Evolutionary conservation across 2,888 invertebrate species (phyloP).

Genomic region (Pomacea canaliculata): DNA sequence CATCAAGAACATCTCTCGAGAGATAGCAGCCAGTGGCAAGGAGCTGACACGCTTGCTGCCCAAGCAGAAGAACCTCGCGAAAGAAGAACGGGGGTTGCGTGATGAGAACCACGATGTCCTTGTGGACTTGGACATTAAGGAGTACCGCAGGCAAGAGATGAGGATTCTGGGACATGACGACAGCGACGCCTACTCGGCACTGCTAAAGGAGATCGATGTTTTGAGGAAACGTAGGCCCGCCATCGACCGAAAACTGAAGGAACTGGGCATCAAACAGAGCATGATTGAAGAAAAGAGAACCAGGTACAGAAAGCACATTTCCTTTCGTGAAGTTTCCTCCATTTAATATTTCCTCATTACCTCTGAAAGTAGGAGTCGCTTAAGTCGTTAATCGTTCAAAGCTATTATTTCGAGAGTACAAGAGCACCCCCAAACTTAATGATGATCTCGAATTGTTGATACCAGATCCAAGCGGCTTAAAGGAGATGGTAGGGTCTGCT

Average conservation of each 20-base stretch:
- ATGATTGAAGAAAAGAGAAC: slow-evolving; percentile 14
- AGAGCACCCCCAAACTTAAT: too few relatives aligned
- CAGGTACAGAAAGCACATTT: not conserved
- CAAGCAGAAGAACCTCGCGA: slow-evolving; percentile 42
- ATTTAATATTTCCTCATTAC: too few relatives aligned
- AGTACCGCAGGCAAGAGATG: slow-evolving; percentile 40
- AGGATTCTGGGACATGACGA: slow-evolving; percentile 22
- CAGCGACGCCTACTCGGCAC: slow-evolving; percentile 3
- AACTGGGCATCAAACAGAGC: slow-evolving; percentile 46
- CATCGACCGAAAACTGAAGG: slow-evolving; percentile 50
- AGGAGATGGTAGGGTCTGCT: too few relatives aligned
- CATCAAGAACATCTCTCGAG: slow-evolving; percentile 38
- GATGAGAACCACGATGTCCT: slow-evolving; percentile 50
- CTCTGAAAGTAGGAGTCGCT: too few relatives aligned
- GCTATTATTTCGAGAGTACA: too few relatives aligned
- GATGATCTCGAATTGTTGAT: too few relatives aligned
- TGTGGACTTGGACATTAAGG: slow-evolving; percentile 55
- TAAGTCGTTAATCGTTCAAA: too few relatives aligned
- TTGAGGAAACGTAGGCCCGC: slow-evolving; percentile 44
- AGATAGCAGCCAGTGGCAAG: slow-evolving; percentile 46
- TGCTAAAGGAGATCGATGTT: slow-evolving; percentile 40
- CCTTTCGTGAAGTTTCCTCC: too few relatives aligned
- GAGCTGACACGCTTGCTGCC: slow-evolving; percentile 49
- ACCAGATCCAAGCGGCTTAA: too few relatives aligned
- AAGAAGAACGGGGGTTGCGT: slow-evolving; percentile 43